Evolutionary conservation across 2,113 vertebrate species (phyloP), one percentile per base, ranked within the genome.

Genomic region (Otis tarda): DNA sequence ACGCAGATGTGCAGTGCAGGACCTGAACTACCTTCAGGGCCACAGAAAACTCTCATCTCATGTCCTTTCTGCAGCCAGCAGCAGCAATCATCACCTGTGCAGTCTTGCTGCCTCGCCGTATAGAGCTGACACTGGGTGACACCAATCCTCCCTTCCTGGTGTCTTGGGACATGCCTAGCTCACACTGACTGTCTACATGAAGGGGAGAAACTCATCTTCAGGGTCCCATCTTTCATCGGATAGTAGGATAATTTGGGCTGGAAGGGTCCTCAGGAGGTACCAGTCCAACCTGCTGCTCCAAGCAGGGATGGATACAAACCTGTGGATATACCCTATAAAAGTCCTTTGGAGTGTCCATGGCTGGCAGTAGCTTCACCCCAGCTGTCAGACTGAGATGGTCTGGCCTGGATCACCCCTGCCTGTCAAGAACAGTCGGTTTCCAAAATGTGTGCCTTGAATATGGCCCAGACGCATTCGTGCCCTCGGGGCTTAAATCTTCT

Each of bases 141-240:
- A 70, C 15, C 39, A 15, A 22, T 21, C 4, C 12, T 53, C 24
- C 37, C 19, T 50, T 81, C 39, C 50, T 33, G 12, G 14, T 24
- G 28, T 49, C 67, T 56, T 67, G 4, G 41, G 68, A 69, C 12
- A 30, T 57, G 14, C 21, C 19, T 22, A 52, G 13, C 56, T 91
- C n/a, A 4, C 18, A 83, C 30, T 0, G 0, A 2, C 28, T 67
- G 9, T 28, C 57, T 65, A 19, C 5, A 0, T 20, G 7, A 87
- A 81, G 31, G 21, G 39, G 16, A 87, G 20, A 56, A 75, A 63
- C 39, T 82, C 35, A 39, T 1, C 61, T 64, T 22, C 27, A 49
- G 12, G 10, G 3, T 23, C 25, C 31, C n/a, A 55, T 3, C 25
- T 71, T 47, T 63, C 47, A 37, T 11, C 23, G 17, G 14, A 43